These are phyloP conservation scores for Xanthorhoe spadicearia DNA, from an alignment of 2,888 invertebrate species.

Conservation along the genomic window DNA sequence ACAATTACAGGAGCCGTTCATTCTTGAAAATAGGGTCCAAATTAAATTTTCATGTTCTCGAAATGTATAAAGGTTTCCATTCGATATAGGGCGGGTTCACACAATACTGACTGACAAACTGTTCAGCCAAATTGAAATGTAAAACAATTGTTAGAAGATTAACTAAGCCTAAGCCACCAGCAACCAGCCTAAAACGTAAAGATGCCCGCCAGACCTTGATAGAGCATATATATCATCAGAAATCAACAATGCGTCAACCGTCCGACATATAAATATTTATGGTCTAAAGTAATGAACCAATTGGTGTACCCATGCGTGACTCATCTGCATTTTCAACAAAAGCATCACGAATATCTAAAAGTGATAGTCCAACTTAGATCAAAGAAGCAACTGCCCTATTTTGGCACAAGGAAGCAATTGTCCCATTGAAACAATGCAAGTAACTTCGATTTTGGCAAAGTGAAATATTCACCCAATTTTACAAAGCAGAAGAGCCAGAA, in stretches of 20 bases:
- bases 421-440: background rate
- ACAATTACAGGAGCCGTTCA: conserved; percentile 16
- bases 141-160: background rate
- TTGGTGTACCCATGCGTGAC: too few relatives aligned
- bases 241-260: too few relatives aligned
- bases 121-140: background rate
- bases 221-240: too few relatives aligned
- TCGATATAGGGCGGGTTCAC: conserved; percentile 19
- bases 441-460: background rate
- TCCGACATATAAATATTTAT: too few relatives aligned
- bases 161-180: too few relatives aligned
- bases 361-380: background rate
- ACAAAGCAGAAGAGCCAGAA: background rate
- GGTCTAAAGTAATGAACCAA: too few relatives aligned
- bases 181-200: too few relatives aligned
- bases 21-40: conserved; percentile 19
- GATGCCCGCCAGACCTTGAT: too few relatives aligned
- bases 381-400: background rate
- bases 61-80: conserved; percentile 16
- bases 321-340: background rate
- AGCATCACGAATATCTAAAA: background rate
- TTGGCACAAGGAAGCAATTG: background rate
- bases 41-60: conserved; percentile 22
- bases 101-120: conserved; percentile 3
- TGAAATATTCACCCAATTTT: background rate